These are phyloP conservation scores for Choloepus didactylus DNA, from an alignment of 2,797 vertebrate genomes.

Conservation along the genomic window DNA sequence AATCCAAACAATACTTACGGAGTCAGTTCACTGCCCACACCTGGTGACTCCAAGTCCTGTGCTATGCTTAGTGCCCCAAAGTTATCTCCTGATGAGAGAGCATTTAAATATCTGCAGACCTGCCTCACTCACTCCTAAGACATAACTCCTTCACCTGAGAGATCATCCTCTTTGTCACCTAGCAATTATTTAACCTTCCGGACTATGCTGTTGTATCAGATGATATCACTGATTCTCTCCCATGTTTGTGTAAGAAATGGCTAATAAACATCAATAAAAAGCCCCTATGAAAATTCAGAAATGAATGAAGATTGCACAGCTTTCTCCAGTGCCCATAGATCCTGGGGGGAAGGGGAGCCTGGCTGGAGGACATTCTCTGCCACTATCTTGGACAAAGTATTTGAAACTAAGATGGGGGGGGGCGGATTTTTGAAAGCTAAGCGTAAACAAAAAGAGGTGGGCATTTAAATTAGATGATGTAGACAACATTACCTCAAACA, in stretches of 20 bases:
- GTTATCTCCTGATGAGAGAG: background rate
- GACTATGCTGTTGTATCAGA: background rate
- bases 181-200: slow-evolving; percentile 52
- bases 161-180: background rate
- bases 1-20: background rate
- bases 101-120: background rate
- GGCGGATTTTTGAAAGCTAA: background rate
- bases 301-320: background rate
- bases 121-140: background rate
- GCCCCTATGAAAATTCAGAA: slow-evolving; percentile 24
- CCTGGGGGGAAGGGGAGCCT: background rate
- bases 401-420: background rate
- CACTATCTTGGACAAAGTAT: background rate
- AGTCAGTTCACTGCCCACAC: background rate
- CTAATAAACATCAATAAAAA: background rate
- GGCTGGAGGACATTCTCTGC: background rate
- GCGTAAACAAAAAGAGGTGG: background rate
- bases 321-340: slow-evolving; percentile 13
- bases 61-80: background rate
- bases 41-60: background rate
- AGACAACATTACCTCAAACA: background rate
- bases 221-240: slow-evolving; percentile 33
- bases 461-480: slow-evolving; percentile 21
- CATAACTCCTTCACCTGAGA: slow-evolving; percentile 33
- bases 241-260: background rate